phyloP scores from a whole-genome alignment of 2,797 vertebrate species.

The Hyperoplus lanceolatus region DNA sequence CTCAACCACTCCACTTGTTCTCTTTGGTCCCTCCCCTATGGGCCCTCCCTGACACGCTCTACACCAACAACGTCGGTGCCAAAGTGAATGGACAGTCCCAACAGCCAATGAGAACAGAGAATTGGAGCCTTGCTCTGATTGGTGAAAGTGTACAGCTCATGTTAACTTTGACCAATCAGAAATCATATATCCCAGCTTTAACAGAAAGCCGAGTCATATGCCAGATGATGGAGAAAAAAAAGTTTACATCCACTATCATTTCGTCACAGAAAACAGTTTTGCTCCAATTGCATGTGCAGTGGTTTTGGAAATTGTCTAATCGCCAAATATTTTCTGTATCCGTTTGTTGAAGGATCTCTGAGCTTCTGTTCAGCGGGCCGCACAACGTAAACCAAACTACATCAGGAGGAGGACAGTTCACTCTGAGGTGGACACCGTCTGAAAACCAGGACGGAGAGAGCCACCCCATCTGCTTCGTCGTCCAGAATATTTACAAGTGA shows the following conservation, averaged over 20 bases:
- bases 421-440: constrained; percentile 36
- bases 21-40: too few species aligned
- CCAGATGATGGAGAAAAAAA: background rate
- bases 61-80: too few species aligned
- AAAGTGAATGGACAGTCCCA: too few species aligned
- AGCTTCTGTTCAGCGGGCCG: constrained; percentile 53
- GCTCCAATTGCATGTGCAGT: background rate
- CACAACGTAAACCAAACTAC: background rate
- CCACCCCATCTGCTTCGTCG: constrained; percentile 52
- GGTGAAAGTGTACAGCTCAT: too few species aligned
- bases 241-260: background rate
- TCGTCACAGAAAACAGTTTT: background rate
- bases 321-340: fast-evolving
- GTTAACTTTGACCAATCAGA: too few species aligned
- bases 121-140: too few species aligned
- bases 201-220: background rate
- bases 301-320: background rate
- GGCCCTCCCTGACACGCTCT: too few species aligned
- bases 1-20: too few species aligned
- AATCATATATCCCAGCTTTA: background rate
- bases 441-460: constrained; percentile 5
- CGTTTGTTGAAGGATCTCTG: constrained; percentile 21
- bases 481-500: constrained; percentile 24
- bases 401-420: constrained; percentile 2
- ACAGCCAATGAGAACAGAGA: too few species aligned